phyloP scores from a whole-genome alignment of 2,797 vertebrate genomes.

The Tokudaia muenninki region DNA sequence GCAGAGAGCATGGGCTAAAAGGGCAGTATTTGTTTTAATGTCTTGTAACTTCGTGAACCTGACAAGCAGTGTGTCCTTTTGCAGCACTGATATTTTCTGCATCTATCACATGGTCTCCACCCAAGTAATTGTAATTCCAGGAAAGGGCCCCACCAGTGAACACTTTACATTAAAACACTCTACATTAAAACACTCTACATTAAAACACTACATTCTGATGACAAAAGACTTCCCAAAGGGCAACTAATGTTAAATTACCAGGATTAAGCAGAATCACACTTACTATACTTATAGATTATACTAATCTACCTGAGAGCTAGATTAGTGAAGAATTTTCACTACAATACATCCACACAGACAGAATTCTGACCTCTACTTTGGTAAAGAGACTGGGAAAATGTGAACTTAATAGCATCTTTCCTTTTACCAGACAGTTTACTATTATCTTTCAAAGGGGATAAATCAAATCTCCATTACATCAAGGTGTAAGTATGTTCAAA shows the following conservation, averaged over 20 bases:
- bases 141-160: background rate
- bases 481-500: background rate
- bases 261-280: slow-evolving; percentile 29
- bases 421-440: background rate
- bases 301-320: background rate
- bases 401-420: background rate
- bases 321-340: background rate
- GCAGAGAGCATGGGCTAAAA: background rate
- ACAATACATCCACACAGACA: background rate
- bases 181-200: background rate
- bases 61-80: background rate
- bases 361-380: background rate
- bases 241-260: background rate
- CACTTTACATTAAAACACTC: background rate
- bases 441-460: background rate
- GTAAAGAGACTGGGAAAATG: background rate
- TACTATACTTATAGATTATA: background rate
- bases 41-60: background rate
- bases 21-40: background rate
- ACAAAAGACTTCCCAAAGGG: background rate
- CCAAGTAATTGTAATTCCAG: slow-evolving; percentile 31
- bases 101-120: background rate
- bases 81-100: background rate
- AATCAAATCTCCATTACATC: background rate
- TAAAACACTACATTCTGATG: slow-evolving; percentile 14